Base-by-base conservation (phyloP, 2,113 vertebrate genomes). In the Nothocercus nigrocapillus region DNA sequence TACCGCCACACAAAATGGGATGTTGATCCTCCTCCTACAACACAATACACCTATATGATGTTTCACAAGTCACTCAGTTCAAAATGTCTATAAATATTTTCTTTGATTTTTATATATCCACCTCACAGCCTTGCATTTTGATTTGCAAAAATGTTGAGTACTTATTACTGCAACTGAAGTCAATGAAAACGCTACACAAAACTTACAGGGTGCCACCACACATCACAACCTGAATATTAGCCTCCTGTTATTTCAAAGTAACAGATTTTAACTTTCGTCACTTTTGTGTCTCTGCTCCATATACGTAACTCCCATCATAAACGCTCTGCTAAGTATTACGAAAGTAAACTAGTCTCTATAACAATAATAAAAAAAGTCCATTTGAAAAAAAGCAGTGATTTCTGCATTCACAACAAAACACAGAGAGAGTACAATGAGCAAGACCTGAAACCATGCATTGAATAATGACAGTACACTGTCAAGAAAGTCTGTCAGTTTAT, bases 201-300 rank as follows among this genome's bases (percentile, higher is more conserved):
- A 58, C 5, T 82, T 66, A 36, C 1, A 13, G 9, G 2, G 1
- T 38, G 42, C 7, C 14, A 17, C 9, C 14, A 20, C 0, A 0
- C 11, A 49, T 51, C 38, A 40, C 63, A 22, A 18, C 24, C 6
- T 58, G 47, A 79, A 30, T 38, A 61, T 44, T n/a, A 59, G 14
- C 4, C 20, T 16, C 30, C 15, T 4, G 9, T 3, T 56, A 47
- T 85, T 75, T 66, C n/a, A 40, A 34, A 78, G 10, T 28, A 34
- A 38, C 6, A 38, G 11, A 10, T 44, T 36, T 54, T 72, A 40
- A 13, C 3, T 10, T 24, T 49, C 49, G 22, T 9, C 49, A 24
- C 19, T 49, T 63, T 56, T 63, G 25, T 24, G 8, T 13, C 11
- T 74, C 54, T 74, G n/a, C 18, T 74, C 5, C 21, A 21, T 62